phyloP scores from a whole-genome alignment of 2,113 vertebrate genomes.

The Lepus americanus region DNA sequence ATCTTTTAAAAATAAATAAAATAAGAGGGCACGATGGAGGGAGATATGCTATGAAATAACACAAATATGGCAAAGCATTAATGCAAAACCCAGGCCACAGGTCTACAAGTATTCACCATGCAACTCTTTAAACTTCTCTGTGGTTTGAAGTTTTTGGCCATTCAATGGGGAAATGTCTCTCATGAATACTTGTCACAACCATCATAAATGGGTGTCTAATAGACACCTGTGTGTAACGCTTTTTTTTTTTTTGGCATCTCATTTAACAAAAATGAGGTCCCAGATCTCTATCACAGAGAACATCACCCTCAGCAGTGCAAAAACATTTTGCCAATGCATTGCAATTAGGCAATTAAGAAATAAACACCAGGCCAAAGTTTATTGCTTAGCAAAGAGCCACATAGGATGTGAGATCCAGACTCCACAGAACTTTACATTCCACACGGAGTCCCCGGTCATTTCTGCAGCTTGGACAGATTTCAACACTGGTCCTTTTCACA shows the following conservation, averaged over 20 bases:
- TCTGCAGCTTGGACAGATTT: slow-evolving; percentile 44
- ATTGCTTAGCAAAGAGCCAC: slow-evolving; percentile 65
- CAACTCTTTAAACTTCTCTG: background rate
- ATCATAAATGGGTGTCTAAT: background rate
- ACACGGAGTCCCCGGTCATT: background rate
- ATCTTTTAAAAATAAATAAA: background rate
- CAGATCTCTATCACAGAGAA: slow-evolving; percentile 28
- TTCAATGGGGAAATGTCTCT: background rate
- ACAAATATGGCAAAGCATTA: background rate
- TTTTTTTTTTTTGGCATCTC: slow-evolving; percentile 58
- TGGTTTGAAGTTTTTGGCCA: background rate
- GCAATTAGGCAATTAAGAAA: slow-evolving; percentile 8
- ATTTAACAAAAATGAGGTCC: background rate
- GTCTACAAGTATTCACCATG: background rate
- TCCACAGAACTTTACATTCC: background rate
- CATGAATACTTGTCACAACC: background rate
- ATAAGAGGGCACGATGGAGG: too few relatives aligned
- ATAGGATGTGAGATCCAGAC: background rate
- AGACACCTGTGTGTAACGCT: slow-evolving; percentile 31
- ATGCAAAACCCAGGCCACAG: background rate
- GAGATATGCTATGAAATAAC: background rate
- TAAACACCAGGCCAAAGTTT: slow-evolving; percentile 32
- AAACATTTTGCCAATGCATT: slow-evolving; percentile 3
- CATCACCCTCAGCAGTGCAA: background rate
- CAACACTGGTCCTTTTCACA: background rate